Conservation (phyloP, 2,888 invertebrate species). For the Proisotoma minuta region DNA sequence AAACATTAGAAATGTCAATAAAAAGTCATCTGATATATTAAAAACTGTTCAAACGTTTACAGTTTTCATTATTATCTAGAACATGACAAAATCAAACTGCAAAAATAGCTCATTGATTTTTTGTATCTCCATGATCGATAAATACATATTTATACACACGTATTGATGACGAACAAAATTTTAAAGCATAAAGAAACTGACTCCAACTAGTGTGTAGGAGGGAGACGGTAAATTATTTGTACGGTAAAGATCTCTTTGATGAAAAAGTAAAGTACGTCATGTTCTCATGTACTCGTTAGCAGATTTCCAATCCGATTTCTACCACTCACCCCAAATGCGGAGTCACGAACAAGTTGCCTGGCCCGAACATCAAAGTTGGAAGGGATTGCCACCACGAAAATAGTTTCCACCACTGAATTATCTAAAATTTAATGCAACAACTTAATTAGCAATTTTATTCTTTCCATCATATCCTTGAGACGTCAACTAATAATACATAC, state of each 20-base stretch:
- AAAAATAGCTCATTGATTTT: too few species aligned
- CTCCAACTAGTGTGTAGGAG: too few species aligned
- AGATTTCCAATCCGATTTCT: constrained; percentile 5
- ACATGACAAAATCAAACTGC: too few species aligned
- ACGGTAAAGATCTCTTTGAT: too few species aligned
- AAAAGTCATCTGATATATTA: too few species aligned
- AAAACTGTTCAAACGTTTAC: too few species aligned
- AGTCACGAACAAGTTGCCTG: constrained; percentile 45
- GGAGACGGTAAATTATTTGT: too few species aligned
- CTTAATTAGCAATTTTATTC: constrained; percentile 7
- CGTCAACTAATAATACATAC: constrained; percentile 1
- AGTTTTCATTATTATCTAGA: too few species aligned
- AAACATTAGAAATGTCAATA: not conserved
- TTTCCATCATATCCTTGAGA: constrained; percentile 7
- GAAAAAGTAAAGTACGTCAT: too few species aligned
- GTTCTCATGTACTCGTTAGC: constrained; percentile 1
- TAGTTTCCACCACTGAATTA: constrained; percentile 24
- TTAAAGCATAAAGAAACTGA: too few species aligned
- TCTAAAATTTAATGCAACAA: constrained; percentile 19
- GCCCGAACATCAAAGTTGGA: constrained; percentile 39
- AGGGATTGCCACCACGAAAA: constrained; percentile 37
- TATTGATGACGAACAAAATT: not conserved
- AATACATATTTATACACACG: not conserved
- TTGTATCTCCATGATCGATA: too few species aligned
- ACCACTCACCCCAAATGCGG: constrained; percentile 44